phyloP scores from a whole-genome alignment of 2,113 vertebrate species.

The Balaeniceps rex region DNA sequence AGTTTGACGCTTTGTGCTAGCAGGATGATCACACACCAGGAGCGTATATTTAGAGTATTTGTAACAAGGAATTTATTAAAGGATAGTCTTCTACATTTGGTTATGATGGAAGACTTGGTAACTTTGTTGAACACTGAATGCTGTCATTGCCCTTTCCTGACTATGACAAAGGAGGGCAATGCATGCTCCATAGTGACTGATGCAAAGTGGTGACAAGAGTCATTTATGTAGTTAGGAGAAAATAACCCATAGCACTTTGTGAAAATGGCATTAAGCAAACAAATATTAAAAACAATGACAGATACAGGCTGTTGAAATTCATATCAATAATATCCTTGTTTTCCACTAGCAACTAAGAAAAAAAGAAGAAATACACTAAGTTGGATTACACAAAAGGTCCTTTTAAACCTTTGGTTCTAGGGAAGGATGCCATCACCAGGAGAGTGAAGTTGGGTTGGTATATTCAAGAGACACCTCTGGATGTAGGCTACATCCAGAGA shows the following conservation, averaged over 20 bases:
- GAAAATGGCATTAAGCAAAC: not conserved
- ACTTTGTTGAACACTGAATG: not conserved
- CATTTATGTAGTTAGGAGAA: not conserved
- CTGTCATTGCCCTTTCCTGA: not conserved
- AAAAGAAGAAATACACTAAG: not conserved
- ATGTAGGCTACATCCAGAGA: not conserved
- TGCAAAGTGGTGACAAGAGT: not conserved
- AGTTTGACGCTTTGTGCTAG: slow-evolving; percentile 17
- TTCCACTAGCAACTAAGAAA: not conserved
- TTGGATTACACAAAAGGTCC: not conserved
- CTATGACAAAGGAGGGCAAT: not conserved
- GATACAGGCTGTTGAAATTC: not conserved
- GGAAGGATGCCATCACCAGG: not conserved
- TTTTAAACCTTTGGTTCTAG: not conserved
- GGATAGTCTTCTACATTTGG: not conserved
- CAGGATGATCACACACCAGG: slow-evolving; percentile 2
- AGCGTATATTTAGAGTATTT: not conserved
- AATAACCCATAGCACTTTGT: not conserved
- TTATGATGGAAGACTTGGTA: not conserved
- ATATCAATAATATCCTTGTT: not conserved
- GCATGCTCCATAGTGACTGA: not conserved
- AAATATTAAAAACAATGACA: not conserved
- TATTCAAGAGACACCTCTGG: not conserved
- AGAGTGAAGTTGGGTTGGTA: not conserved
- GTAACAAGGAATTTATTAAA: not conserved